Percentiles rank a stretch among this genome's conserved stretches.
phyloP scores from a whole-genome alignment of 2,113 vertebrate species.

The Columba janthina region DNA sequence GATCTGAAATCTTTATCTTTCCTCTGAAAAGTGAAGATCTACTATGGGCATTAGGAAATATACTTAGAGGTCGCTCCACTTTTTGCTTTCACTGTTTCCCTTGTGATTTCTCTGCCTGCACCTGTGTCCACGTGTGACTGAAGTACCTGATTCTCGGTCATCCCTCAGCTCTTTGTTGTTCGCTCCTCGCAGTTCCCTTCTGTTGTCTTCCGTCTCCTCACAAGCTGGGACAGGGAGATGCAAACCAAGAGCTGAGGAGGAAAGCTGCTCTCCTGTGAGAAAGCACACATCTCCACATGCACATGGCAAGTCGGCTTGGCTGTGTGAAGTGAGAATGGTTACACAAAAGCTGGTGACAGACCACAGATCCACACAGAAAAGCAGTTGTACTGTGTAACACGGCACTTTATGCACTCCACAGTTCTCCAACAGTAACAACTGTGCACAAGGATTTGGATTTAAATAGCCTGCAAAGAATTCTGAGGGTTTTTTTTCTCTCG shows the following conservation, averaged over 20 bases:
- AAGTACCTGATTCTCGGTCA: too few species aligned
- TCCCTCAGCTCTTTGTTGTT: not conserved
- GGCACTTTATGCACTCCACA: not conserved
- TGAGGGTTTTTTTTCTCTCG: not conserved
- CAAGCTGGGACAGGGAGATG: accelerated
- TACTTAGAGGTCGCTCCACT: not conserved
- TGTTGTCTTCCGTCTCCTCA: not conserved
- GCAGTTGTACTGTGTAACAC: not conserved
- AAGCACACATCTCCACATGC: not conserved
- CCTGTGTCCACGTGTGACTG: accelerated
- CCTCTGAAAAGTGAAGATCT: not conserved
- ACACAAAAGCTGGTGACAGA: not conserved
- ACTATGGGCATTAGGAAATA: not conserved
- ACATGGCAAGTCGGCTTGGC: not conserved
- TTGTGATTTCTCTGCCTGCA: not conserved
- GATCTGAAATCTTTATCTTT: not conserved
- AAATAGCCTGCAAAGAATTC: not conserved
- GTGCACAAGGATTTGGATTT: not conserved
- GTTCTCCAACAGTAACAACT: not conserved
- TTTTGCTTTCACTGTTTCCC: not conserved
- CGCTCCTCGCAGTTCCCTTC: not conserved
- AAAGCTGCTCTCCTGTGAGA: not conserved
- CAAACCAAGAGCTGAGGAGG: not conserved
- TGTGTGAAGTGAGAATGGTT: not conserved
- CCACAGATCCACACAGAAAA: not conserved